Percentiles rank a stretch among this genome's conserved stretches.
phyloP scores from a whole-genome alignment of 2,888 invertebrate species.

The Lasioglossum marginatum region DNA sequence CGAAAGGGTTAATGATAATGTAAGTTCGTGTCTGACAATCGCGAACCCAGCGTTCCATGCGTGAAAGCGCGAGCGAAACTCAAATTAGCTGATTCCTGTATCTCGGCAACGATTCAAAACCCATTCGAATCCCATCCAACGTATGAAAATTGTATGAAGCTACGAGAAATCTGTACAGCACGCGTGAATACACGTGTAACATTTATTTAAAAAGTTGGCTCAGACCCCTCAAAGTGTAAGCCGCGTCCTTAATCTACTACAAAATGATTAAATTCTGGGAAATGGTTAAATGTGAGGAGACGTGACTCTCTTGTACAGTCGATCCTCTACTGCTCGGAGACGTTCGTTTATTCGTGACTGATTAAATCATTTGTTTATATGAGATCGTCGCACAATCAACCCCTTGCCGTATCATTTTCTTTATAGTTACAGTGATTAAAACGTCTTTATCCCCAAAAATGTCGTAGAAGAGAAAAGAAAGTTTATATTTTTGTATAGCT shows the following conservation, averaged over 20 bases:
- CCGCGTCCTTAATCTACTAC: background rate
- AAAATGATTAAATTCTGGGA: background rate
- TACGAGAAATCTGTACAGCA: background rate
- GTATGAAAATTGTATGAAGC: slow-evolving; percentile 36
- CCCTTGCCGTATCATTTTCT: too few relatives aligned
- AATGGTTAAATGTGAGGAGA: background rate
- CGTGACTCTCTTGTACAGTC: too few relatives aligned
- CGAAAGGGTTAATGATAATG: slow-evolving; percentile 74
- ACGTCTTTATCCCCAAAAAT: too few relatives aligned
- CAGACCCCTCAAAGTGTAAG: background rate
- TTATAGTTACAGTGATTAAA: too few relatives aligned
- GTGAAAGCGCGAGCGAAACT: slow-evolving; percentile 34
- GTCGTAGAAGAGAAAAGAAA: too few relatives aligned
- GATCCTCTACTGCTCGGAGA: too few relatives aligned
- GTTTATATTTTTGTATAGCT: too few relatives aligned
- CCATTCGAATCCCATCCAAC: slow-evolving; percentile 34
- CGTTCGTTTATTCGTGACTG: too few relatives aligned
- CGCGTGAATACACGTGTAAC: background rate
- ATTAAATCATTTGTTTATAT: too few relatives aligned
- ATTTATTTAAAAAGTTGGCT: background rate
- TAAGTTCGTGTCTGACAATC: slow-evolving; percentile 70
- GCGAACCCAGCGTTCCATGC: slow-evolving; percentile 33
- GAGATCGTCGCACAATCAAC: too few relatives aligned
- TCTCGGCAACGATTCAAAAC: slow-evolving; percentile 61
- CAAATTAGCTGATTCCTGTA: slow-evolving; percentile 31